These are phyloP conservation scores for Drosophila mayaguana DNA, from an alignment of 2,888 invertebrate species.

Conservation along the genomic window DNA sequence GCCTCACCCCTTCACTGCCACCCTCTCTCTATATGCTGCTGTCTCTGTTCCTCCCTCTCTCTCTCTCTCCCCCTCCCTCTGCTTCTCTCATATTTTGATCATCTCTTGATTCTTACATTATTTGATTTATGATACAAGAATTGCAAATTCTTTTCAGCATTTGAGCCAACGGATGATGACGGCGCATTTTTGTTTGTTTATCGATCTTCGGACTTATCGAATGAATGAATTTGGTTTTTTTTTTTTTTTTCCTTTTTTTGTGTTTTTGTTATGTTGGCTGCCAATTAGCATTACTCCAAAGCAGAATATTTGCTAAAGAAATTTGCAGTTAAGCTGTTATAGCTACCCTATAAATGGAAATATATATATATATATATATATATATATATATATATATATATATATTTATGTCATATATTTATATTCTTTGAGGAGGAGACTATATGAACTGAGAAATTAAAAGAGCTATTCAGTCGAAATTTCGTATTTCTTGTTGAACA, in stretches of 20 bases:
- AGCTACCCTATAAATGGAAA: constrained; percentile 1
- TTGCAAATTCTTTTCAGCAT: constrained; percentile 1
- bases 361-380: no score
- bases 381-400: no score
- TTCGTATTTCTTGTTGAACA: background rate
- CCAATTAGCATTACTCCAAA: constrained; percentile 36
- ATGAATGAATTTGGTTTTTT: background rate
- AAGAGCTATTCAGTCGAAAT: background rate
- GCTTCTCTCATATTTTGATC: background rate
- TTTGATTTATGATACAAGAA: constrained; percentile 15
- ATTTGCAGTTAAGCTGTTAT: constrained; percentile 26
- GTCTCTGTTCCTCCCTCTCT: background rate
- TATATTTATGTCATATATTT: no score
- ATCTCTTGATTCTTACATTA: background rate
- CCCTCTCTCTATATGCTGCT: background rate
- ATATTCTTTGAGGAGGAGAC: background rate
- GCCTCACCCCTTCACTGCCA: no score
- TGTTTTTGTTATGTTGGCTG: constrained; percentile 10
- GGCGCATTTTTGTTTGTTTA: background rate
- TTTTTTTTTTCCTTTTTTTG: background rate
- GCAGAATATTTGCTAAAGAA: constrained; percentile 21
- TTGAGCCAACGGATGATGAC: constrained; percentile 23
- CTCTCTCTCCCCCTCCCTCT: background rate
- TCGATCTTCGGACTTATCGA: constrained; percentile 4
- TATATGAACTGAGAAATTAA: background rate